These are phyloP conservation scores for Drosophila nikananu DNA, from an alignment of 1,140 invertebrate species.

Conservation along the genomic window DNA sequence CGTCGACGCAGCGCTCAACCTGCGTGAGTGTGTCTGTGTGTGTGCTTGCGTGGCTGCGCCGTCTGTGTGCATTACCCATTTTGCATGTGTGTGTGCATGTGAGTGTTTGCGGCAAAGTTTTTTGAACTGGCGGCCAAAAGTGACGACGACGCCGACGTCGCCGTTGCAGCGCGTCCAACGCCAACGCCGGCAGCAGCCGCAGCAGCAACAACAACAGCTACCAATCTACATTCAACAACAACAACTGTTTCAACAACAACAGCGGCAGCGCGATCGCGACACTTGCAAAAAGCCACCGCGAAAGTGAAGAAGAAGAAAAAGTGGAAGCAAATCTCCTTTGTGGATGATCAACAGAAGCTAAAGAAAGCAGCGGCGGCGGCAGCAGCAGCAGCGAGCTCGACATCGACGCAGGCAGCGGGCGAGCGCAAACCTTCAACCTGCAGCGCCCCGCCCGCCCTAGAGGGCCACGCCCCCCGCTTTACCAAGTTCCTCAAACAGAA, in stretches of 20 bases:
- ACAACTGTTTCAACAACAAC: constrained; percentile 30
- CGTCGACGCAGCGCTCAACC: constrained; percentile 66
- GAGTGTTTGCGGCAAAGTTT: constrained; percentile 49
- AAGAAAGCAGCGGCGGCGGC: constrained; percentile 34
- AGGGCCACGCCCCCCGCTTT: constrained; percentile 48
- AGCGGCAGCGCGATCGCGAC: constrained; percentile 58
- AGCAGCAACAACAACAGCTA: constrained; percentile 32
- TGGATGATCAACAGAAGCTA: constrained; percentile 57
- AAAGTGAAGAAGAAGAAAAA: constrained; percentile 82
- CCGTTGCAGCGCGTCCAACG: constrained; percentile 51
- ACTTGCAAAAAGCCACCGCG: constrained; percentile 74
- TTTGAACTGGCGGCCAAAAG: constrained; percentile 81
- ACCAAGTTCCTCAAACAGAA: constrained; percentile 60
- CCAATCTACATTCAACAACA: constrained; percentile 2
- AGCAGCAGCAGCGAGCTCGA: constrained; percentile 24
- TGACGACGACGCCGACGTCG: constrained; percentile 67
- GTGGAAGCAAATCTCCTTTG: constrained; percentile 77
- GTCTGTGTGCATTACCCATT: constrained; percentile 18
- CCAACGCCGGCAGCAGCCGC: constrained; percentile 44
- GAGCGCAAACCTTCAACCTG: constrained; percentile 68
- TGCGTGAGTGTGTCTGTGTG: constrained; percentile 58
- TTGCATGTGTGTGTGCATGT: constrained; percentile 51
- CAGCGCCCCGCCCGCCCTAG: constrained; percentile 68
- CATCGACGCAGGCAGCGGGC: constrained; percentile 22
- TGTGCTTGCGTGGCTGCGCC: constrained; percentile 6